Evolutionary conservation across 2,888 invertebrate genomes (phyloP).

Genomic region (Phyto melanocephala): DNA sequence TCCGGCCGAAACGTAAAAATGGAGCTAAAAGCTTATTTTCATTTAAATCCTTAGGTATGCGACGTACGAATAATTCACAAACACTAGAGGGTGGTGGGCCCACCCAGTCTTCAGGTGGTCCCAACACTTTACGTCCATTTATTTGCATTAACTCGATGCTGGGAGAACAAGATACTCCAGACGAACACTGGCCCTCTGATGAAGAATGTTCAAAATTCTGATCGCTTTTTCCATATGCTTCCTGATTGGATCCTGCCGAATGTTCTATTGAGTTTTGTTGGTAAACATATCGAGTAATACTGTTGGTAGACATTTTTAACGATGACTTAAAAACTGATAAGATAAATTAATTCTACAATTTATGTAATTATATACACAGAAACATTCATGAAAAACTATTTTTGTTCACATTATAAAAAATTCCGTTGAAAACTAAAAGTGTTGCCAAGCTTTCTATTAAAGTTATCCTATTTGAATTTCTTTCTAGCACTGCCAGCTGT

Average conservation of each 20-base stretch:
- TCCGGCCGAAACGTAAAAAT: constrained; percentile 71
- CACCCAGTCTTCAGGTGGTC: constrained; percentile 70
- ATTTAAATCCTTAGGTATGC: constrained; percentile 69
- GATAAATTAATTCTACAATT: background rate
- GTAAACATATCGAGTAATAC: background rate
- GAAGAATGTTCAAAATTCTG: background rate
- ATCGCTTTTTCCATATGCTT: background rate
- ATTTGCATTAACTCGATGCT: constrained; percentile 68
- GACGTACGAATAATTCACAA: constrained; percentile 71
- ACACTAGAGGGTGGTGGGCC: constrained; percentile 70
- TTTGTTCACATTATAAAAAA: constrained; percentile 14
- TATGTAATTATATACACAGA: background rate
- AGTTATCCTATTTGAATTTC: background rate
- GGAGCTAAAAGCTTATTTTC: constrained; percentile 69
- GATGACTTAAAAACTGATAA: background rate
- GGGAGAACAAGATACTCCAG: background rate
- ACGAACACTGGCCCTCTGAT: background rate
- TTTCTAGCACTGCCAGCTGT: background rate
- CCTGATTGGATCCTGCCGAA: background rate
- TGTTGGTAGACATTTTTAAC: background rate
- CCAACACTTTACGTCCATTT: constrained; percentile 71
- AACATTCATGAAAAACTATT: background rate
- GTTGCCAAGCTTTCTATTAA: constrained; percentile 1
- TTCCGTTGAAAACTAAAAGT: constrained; percentile 47
- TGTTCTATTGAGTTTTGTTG: background rate